phyloP scores from a whole-genome alignment of 2,113 vertebrate species.

The Gulo gulo region DNA sequence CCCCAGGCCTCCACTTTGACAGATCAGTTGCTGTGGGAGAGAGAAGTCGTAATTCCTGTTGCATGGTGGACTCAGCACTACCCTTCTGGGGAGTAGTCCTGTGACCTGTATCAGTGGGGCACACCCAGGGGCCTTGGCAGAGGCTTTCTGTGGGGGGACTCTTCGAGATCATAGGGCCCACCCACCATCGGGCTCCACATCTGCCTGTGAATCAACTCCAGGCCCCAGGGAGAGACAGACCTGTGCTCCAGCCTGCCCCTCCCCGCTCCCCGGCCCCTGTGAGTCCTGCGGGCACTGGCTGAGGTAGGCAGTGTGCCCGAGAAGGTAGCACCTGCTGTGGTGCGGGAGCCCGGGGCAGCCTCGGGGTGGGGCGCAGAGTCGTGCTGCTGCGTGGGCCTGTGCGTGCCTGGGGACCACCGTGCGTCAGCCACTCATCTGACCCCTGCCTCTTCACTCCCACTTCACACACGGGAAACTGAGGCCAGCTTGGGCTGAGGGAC shows the following conservation, averaged over 20 bases:
- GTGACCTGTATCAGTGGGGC: neutral
- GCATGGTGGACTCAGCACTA: rapidly evolving
- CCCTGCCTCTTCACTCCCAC: neutral
- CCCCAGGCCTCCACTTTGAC: neutral
- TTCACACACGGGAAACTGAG: neutral
- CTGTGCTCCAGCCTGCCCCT: neutral
- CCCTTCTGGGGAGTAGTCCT: neutral
- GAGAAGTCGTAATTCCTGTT: neutral
- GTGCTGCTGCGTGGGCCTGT: neutral
- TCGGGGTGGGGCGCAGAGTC: neutral
- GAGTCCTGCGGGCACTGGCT: neutral
- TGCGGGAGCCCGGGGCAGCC: neutral
- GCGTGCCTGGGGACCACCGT: no score
- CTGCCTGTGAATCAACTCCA: neutral
- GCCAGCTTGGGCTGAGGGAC: neutral
- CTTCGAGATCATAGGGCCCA: neutral
- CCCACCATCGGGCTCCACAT: neutral
- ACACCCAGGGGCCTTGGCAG: neutral
- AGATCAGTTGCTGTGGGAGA: neutral
- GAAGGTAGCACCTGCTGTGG: neutral
- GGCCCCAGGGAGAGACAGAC: neutral
- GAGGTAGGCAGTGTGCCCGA: neutral
- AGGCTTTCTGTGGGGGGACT: neutral
- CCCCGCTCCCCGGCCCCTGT: no score
- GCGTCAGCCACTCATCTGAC: neutral